phyloP scores from a whole-genome alignment of 2,888 invertebrate genomes.

The Camptogramma bilineatum region DNA sequence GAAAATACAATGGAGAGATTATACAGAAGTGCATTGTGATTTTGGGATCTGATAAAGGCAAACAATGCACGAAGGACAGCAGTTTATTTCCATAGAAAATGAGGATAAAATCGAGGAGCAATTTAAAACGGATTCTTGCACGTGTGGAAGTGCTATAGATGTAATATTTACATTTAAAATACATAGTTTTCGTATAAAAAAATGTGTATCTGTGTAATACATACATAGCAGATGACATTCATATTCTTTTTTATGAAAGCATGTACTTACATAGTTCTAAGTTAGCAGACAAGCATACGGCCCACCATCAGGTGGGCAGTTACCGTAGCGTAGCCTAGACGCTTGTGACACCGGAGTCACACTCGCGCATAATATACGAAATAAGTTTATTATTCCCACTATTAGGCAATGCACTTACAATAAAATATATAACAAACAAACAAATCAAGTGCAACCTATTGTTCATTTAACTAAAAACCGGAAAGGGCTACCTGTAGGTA shows the following conservation, averaged over 20 bases:
- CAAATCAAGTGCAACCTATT: conserved; percentile 44
- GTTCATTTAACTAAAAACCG: conserved; percentile 52
- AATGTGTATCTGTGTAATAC: no score
- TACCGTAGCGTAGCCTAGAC: no score
- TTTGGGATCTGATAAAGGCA: conserved; percentile 51
- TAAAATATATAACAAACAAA: conserved; percentile 28
- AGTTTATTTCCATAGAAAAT: conserved; percentile 33
- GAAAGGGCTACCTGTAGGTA: conserved; percentile 60
- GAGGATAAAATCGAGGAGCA: conserved; percentile 31
- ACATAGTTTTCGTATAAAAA: no score
- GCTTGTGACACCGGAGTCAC: no score
- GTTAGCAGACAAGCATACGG: no score
- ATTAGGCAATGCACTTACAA: conserved; percentile 6
- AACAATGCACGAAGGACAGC: conserved; percentile 34
- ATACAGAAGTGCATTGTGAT: conserved; percentile 57
- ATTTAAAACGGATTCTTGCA: conserved; percentile 31
- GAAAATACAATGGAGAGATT: conserved; percentile 9
- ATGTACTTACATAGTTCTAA: no score
- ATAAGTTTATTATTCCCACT: no score
- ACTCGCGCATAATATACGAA: no score
- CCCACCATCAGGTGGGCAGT: no score
- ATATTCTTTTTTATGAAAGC: no score
- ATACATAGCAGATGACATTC: no score
- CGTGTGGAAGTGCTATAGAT: conserved; percentile 7
- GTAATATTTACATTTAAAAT: background rate